Evolutionary conservation across 2,113 vertebrate species (phyloP), one percentile per base, ranked within the genome.

Genomic region (Pagrus major): DNA sequence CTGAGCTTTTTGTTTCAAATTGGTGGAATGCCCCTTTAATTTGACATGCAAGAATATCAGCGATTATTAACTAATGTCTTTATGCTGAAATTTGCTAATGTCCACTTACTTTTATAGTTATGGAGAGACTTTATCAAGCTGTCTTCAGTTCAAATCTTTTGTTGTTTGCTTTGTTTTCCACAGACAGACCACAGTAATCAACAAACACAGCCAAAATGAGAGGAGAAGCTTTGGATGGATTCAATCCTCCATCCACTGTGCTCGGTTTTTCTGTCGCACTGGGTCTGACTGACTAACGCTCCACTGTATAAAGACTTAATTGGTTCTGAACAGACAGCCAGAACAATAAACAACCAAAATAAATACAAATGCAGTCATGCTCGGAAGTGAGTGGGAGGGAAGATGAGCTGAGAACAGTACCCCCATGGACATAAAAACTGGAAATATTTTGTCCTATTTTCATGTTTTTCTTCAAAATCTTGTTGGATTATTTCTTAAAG

Each of bases 131-230:
- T 55, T 77, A 79, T 64, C 37, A 75, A 65, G 49, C 46, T 49
- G 51, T 64, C 20, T 33, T 70, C 11, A 1, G 0, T 79, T 47
- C 1, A 82, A 66, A 73, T 65, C 3, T 44, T 65, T 70, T 52
- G 18, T 83, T 52, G 5, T 86, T 87, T 92, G 69, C 56, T 89
- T 91, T 88, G 29, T 86, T 84, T 89, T 86, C 56, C 47, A 66
- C 83, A 90, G 91, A 74, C 25, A 63, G 77, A 69, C 5, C 20
- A 61, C 46, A 2, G 16, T 69, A 79, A 80, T 84, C 86, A 84
- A 55, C 61, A 76, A 81, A 87, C 23, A 25, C 21, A 39, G 71
- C 46, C 68, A 83, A 82, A 84, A 86, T 88, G 81, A 86, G 37
- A 35, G 35, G n/a, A 77, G 65, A 84, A 47, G 72, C 58, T 77